phyloP scores from a whole-genome alignment of 2,888 invertebrate species.

The Hirtodrosophila alboralis region DNA sequence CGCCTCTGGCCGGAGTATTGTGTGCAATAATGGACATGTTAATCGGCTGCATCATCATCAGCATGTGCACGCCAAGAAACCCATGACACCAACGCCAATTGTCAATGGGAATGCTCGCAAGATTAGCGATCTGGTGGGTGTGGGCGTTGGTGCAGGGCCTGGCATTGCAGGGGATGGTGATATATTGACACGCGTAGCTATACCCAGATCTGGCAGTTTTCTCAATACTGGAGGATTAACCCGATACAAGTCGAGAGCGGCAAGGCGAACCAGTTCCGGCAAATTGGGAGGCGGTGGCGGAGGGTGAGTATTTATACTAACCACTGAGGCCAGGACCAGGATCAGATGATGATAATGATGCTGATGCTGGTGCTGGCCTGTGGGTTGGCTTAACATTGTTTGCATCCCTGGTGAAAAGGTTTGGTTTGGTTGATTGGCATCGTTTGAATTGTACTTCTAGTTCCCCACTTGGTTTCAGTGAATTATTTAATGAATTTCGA shows the following conservation, averaged over 20 bases:
- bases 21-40: conserved; percentile 69
- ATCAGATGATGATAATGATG: too few species aligned
- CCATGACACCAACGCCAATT: conserved; percentile 24
- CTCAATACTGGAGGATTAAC: conserved; percentile 91
- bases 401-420: conserved; percentile 73
- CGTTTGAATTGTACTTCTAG: conserved; percentile 85
- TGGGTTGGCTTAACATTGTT: conserved; percentile 48
- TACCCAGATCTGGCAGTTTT: conserved; percentile 93
- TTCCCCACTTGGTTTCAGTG: conserved; percentile 93
- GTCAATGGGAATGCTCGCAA: conserved; percentile 28
- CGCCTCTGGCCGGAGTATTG: conserved; percentile 36
- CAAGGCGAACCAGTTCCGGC: conserved; percentile 81
- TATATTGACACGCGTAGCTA: conserved; percentile 92
- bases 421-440: conserved; percentile 79
- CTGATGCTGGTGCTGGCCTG: conserved; percentile 36
- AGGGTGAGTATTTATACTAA: conserved; percentile 72
- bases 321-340: conserved; percentile 46
- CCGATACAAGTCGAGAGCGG: conserved; percentile 88
- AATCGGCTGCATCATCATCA: conserved; percentile 50
- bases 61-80: conserved; percentile 53
- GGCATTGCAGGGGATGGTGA: conserved; percentile 94
- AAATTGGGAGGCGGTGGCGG: conserved; percentile 84
- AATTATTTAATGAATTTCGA: conserved; percentile 93
- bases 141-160: conserved; percentile 85
- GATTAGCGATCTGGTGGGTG: conserved; percentile 41